A percentile compares a stretch with the other conserved stretches of the same genome.
These are phyloP conservation scores for Amphipyra tragopoginis DNA, from an alignment of 2,888 invertebrate genomes.

Conservation along the genomic window DNA sequence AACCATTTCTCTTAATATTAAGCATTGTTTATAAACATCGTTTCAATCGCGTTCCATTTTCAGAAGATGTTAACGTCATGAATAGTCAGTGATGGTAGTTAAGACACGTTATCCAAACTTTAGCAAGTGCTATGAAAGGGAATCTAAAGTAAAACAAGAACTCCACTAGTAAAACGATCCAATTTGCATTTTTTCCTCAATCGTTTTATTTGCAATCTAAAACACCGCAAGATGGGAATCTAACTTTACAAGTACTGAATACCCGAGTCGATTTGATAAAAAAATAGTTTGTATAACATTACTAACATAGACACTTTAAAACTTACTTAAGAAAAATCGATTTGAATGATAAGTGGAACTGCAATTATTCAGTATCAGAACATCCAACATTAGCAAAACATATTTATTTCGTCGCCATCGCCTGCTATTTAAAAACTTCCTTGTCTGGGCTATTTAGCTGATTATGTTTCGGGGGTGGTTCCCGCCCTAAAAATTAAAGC, in stretches of 20 bases:
- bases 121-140: constrained; percentile 14
- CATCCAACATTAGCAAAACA: constrained; percentile 1
- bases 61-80: constrained; percentile 30
- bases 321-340: too few relatives aligned
- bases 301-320: too few relatives aligned
- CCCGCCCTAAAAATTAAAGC: constrained; percentile 79
- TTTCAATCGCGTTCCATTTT: constrained; percentile 25
- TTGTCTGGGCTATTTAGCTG: constrained; percentile 76
- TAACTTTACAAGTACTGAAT: background rate
- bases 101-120: constrained; percentile 47
- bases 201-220: constrained; percentile 5
- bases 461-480: constrained; percentile 71
- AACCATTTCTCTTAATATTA: constrained; percentile 1
- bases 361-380: background rate
- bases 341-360: too few relatives aligned
- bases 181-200: constrained; percentile 9
- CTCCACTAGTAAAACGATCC: constrained; percentile 8
- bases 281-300: background rate
- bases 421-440: constrained; percentile 64
- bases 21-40: constrained; percentile 43
- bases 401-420: constrained; percentile 46
- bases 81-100: constrained; percentile 22
- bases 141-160: constrained; percentile 39
- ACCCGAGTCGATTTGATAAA: background rate
- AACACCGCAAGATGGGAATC: background rate